Conservation (phyloP, 1,140 invertebrate genomes). For the Eumeta japonica region DNA sequence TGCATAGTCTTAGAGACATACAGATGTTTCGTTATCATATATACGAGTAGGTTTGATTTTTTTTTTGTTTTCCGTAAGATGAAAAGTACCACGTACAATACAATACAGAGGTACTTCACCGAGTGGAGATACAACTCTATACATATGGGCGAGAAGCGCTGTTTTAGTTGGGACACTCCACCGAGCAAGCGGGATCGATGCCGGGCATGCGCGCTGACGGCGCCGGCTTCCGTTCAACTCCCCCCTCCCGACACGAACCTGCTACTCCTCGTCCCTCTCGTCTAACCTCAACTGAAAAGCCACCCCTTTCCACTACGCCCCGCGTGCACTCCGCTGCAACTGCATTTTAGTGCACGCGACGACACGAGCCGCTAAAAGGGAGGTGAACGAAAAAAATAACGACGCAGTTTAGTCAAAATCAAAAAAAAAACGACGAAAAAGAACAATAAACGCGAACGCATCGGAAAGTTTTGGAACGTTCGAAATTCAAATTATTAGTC, state of each 20-base stretch:
- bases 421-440: not conserved
- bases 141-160: constrained; percentile 43
- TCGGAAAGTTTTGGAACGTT: not conserved
- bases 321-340: constrained; percentile 32
- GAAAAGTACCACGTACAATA: too few species aligned
- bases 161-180: constrained; percentile 40
- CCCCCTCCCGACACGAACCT: constrained; percentile 20
- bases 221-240: constrained; percentile 13
- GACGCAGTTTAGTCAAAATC: constrained; percentile 12
- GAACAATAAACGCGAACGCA: not conserved
- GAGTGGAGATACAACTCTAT: too few species aligned
- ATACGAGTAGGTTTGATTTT: too few species aligned
- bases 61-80: too few species aligned
- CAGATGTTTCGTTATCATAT: too few species aligned
- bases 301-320: not conserved
- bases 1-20: too few species aligned
- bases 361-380: constrained; percentile 38
- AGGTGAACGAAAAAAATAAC: constrained; percentile 14
- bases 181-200: constrained; percentile 45
- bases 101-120: too few species aligned
- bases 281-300: too few species aligned
- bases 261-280: too few species aligned
- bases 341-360: constrained; percentile 50
- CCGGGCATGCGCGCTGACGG: constrained; percentile 21
- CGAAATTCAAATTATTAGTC: too few species aligned